A percentile compares a stretch with the other conserved stretches of the same genome.
Conservation (phyloP, 2,888 invertebrate species). For the Eristalinus aeneus region DNA sequence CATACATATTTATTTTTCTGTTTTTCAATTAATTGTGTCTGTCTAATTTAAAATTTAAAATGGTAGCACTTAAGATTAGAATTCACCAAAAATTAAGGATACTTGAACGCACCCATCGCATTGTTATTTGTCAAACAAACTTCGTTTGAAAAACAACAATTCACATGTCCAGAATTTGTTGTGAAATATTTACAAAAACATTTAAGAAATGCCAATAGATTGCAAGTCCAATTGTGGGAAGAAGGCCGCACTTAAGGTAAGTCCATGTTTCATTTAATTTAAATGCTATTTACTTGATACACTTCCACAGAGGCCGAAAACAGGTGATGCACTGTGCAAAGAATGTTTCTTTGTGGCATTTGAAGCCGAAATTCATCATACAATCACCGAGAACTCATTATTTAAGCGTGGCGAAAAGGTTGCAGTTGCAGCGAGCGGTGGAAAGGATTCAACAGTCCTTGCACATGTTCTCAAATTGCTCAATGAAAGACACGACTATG, state of each 20-base stretch:
- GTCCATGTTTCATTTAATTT: not conserved
- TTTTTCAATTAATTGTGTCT: slow-evolving; percentile 43
- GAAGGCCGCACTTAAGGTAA: slow-evolving; percentile 88
- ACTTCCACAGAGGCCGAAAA: slow-evolving; percentile 89
- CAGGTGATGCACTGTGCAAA: slow-evolving; percentile 95
- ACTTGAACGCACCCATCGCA: not conserved
- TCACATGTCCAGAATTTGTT: not conserved
- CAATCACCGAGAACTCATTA: slow-evolving; percentile 90
- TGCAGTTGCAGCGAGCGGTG: slow-evolving; percentile 96
- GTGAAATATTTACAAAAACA: slow-evolving; percentile 3
- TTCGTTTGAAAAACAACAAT: slow-evolving; percentile 25
- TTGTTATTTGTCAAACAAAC: not conserved
- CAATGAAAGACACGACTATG: slow-evolving; percentile 95
- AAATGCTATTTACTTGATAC: not conserved
- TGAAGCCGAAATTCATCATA: slow-evolving; percentile 96
- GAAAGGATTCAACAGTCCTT: slow-evolving; percentile 98
- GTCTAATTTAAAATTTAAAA: not conserved
- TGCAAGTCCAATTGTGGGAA: slow-evolving; percentile 89
- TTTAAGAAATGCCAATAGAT: slow-evolving; percentile 84
- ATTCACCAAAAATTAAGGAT: not conserved
- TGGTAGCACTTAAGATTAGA: no score
- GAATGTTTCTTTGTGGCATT: slow-evolving; percentile 96
- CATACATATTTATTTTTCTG: slow-evolving; percentile 55
- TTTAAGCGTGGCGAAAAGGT: slow-evolving; percentile 93
- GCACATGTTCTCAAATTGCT: slow-evolving; percentile 95